These are phyloP conservation scores for Dromiciops gliroides DNA, from an alignment of 2,113 vertebrate genomes.

Conservation along the genomic window DNA sequence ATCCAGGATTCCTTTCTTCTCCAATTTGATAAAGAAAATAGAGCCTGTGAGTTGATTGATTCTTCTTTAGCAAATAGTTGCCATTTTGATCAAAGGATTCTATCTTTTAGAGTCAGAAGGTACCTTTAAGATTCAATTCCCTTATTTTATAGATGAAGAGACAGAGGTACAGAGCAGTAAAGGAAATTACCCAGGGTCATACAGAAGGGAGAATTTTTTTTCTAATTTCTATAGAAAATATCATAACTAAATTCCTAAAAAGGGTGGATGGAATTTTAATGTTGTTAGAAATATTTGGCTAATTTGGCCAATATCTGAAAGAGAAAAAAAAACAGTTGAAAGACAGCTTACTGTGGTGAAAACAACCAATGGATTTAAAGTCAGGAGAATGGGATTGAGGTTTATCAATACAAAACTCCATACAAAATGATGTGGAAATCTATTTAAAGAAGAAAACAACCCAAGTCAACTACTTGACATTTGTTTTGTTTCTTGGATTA, in stretches of 20 bases:
- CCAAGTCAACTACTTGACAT: not conserved
- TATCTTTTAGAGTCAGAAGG: not conserved
- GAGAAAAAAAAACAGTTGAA: not conserved
- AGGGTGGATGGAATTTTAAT: not conserved
- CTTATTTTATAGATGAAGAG: not conserved
- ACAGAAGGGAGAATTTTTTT: not conserved
- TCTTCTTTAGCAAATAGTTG: not conserved
- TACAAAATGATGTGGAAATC: not conserved
- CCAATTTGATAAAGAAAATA: not conserved
- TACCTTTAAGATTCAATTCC: not conserved
- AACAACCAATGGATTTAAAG: not conserved
- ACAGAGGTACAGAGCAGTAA: not conserved
- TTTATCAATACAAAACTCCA: not conserved
- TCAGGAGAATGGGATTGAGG: not conserved
- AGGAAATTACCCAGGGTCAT: not conserved
- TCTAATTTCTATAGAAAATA: not conserved
- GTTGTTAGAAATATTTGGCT: not conserved
- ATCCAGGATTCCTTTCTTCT: not conserved
- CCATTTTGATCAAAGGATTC: not conserved
- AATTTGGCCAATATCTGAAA: not conserved
- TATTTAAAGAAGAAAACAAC: conserved; percentile 6
- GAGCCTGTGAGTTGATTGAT: not conserved
- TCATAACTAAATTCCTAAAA: not conserved
- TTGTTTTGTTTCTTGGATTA: not conserved
- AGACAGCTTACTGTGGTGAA: not conserved